phyloP scores from a whole-genome alignment of 2,113 vertebrate genomes.

The Dromiciops gliroides region DNA sequence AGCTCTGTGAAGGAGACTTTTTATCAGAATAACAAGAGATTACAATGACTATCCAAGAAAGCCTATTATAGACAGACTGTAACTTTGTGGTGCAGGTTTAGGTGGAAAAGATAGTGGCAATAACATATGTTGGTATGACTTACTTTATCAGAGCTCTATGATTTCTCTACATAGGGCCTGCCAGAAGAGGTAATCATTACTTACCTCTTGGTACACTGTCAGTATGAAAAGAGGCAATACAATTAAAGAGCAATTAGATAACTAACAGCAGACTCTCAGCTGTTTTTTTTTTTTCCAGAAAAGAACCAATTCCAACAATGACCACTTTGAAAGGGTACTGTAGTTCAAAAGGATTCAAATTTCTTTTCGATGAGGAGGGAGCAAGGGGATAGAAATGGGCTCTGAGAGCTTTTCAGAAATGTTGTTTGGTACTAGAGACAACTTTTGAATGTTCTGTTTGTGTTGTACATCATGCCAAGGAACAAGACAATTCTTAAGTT shows the following conservation, averaged over 20 bases:
- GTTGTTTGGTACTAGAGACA: neutral
- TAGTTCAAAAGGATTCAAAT: neutral
- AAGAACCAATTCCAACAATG: slow-evolving; percentile 27
- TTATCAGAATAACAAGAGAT: neutral
- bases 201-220: neutral
- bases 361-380: neutral
- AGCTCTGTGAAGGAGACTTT: neutral
- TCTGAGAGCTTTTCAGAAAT: neutral
- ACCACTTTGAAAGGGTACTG: neutral
- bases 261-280: fast-evolving
- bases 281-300: neutral
- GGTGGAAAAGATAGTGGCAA: neutral
- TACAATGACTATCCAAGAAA: neutral
- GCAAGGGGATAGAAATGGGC: neutral
- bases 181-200: neutral
- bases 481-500: neutral
- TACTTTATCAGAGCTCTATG: neutral
- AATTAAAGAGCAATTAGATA: neutral
- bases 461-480: neutral
- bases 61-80: neutral
- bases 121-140: neutral
- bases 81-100: neutral
- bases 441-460: neutral
- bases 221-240: neutral
- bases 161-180: neutral